These are phyloP conservation scores for Malthinus seriepunctatus DNA, from an alignment of 2,888 invertebrate species.

Conservation along the genomic window DNA sequence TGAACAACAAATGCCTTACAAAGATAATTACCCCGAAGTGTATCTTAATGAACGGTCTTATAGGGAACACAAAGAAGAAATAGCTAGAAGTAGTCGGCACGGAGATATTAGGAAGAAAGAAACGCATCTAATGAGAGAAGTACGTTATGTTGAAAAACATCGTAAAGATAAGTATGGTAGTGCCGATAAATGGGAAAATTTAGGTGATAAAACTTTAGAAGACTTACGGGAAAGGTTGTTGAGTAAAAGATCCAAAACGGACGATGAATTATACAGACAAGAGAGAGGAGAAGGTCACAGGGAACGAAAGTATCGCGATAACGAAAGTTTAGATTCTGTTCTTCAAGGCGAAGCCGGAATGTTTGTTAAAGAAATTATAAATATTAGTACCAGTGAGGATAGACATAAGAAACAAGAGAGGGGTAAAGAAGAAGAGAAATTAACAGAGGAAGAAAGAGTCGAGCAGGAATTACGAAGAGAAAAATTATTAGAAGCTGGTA, in stretches of 20 bases:
- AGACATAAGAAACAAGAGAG: slow-evolving; percentile 40
- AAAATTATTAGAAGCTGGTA: slow-evolving; percentile 71
- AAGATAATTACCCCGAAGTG: slow-evolving; percentile 37
- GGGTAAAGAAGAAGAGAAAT: slow-evolving; percentile 55
- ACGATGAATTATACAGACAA: slow-evolving; percentile 38
- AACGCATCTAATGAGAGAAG: slow-evolving; percentile 32
- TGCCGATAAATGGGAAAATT: slow-evolving; percentile 51
- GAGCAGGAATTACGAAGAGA: slow-evolving; percentile 65
- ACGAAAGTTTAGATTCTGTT: slow-evolving; percentile 44
- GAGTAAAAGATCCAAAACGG: slow-evolving; percentile 71
- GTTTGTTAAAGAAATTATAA: slow-evolving; percentile 54
- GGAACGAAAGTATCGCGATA: slow-evolving; percentile 39
- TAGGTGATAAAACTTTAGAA: slow-evolving; percentile 68
- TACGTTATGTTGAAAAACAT: slow-evolving; percentile 44
- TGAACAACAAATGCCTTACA: slow-evolving; percentile 41
- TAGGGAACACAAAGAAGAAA: slow-evolving; percentile 43
- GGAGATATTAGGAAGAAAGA: slow-evolving; percentile 46
- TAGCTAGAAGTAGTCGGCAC: slow-evolving; percentile 37
- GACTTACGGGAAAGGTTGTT: slow-evolving; percentile 75
- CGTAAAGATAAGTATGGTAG: slow-evolving; percentile 45
- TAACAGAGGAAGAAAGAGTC: slow-evolving; percentile 50
- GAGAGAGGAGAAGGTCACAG: slow-evolving; percentile 40
- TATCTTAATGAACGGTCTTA: slow-evolving; percentile 42
- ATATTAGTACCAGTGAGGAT: slow-evolving; percentile 47
- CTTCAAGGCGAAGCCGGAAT: slow-evolving; percentile 52